Conservation (phyloP, 1,140 invertebrate genomes). For the Wasmannia auropunctata region DNA sequence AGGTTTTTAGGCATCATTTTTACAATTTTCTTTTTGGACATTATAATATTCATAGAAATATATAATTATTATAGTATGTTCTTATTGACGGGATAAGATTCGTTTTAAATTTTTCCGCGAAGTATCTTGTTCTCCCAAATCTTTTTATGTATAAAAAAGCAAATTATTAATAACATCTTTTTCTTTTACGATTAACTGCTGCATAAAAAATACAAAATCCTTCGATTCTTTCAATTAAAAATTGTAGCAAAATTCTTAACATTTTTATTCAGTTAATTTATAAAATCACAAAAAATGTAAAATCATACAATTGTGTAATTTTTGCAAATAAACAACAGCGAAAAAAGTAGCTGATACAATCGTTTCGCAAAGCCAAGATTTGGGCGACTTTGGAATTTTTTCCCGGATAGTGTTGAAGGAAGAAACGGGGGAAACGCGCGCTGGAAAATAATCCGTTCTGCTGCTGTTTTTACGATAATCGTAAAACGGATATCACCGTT, state of each 20-base stretch:
- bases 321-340: background rate
- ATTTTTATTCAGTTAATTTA: background rate
- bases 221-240: background rate
- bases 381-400: background rate
- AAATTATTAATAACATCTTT: background rate
- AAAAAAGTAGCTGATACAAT: background rate
- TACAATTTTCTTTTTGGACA: background rate
- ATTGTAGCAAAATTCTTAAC: background rate
- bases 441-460: constrained; percentile 23
- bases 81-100: background rate
- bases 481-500: constrained; percentile 43
- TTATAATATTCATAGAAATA: background rate
- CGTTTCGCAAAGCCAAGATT: background rate
- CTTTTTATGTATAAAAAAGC: background rate
- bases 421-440: background rate
- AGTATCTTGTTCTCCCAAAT: background rate
- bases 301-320: background rate
- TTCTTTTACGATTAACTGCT: background rate
- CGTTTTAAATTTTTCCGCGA: background rate
- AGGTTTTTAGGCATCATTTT: background rate
- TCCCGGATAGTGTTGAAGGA: background rate
- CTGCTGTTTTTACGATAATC: constrained; percentile 50
- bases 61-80: background rate
- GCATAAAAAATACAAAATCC: background rate
- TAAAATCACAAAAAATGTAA: background rate